These are phyloP conservation scores for Xyliphius kryptos DNA, from an alignment of 2,113 vertebrate genomes.

Conservation along the genomic window DNA sequence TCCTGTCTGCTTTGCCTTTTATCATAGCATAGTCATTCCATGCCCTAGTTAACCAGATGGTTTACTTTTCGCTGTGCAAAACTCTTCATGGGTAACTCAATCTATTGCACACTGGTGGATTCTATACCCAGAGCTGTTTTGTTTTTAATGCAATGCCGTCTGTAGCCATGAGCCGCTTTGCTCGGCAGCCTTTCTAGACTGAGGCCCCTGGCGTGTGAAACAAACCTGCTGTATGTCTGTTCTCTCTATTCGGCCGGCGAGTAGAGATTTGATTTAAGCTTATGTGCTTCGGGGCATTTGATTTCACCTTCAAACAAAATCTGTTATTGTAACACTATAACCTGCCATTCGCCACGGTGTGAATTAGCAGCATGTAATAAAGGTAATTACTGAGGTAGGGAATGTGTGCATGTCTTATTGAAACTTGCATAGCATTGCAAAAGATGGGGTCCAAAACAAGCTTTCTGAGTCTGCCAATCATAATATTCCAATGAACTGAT, in stretches of 20 bases:
- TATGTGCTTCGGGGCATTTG: constrained; percentile 22
- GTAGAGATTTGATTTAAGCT: constrained; percentile 19
- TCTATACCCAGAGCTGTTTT: constrained; percentile 15
- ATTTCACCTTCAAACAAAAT: constrained; percentile 33
- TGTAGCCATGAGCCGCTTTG: constrained; percentile 36
- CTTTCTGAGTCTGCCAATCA: constrained; percentile 14
- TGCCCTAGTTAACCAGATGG: constrained; percentile 21
- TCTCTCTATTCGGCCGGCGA: constrained; percentile 26
- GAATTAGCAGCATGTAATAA: constrained; percentile 31
- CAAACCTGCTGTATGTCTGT: constrained; percentile 26
- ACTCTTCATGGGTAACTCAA: constrained; percentile 2
- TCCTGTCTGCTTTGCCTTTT: constrained; percentile 41
- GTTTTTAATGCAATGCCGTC: constrained; percentile 23
- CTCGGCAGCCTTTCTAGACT: constrained; percentile 33
- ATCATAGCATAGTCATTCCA: not conserved
- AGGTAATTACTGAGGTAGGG: constrained; percentile 28
- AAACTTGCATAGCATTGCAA: constrained; percentile 28
- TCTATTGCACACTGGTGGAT: constrained; percentile 7
- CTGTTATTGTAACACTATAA: constrained; percentile 7
- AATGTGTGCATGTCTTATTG: constrained; percentile 22
- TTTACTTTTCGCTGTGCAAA: constrained; percentile 26
- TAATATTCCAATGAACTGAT: constrained; percentile 9
- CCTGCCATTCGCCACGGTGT: constrained; percentile 6
- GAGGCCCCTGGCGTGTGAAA: constrained; percentile 20
- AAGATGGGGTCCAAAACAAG: constrained; percentile 39